These are phyloP conservation scores for Syrmaticus mikado DNA, from an alignment of 2,113 vertebrate species.

Conservation along the genomic window DNA sequence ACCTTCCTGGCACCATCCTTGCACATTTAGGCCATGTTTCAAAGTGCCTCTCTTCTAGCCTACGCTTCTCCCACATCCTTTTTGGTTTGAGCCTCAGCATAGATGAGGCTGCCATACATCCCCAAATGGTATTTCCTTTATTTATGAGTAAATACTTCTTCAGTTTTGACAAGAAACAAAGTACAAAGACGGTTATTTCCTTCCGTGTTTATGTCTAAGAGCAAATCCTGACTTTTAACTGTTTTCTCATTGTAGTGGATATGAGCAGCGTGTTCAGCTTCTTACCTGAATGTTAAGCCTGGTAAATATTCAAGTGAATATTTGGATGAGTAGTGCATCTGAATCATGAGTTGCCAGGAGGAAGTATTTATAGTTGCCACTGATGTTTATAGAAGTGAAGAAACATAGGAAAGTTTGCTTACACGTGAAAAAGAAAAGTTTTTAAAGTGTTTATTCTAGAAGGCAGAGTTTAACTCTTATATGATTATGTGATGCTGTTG, in stretches of 20 bases:
- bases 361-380: slow-evolving; percentile 16
- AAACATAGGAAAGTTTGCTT: slow-evolving; percentile 40
- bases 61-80: neutral
- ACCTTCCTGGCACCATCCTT: neutral
- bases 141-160: neutral
- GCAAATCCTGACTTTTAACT: neutral
- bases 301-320: neutral
- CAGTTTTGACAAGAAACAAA: neutral
- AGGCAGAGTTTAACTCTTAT: slow-evolving; percentile 2
- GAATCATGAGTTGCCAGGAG: neutral
- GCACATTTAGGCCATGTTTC: accelerated
- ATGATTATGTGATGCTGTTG: slow-evolving; percentile 16
- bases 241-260: neutral
- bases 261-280: neutral
- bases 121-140: neutral
- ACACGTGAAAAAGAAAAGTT: neutral
- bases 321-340: slow-evolving; percentile 2
- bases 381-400: slow-evolving; percentile 47
- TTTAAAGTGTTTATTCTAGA: slow-evolving; percentile 38
- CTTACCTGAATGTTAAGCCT: neutral
- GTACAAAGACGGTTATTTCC: neutral
- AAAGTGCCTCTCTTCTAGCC: neutral
- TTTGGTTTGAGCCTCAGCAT: neutral
- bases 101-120: neutral
- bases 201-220: neutral